Percentiles rank a stretch among this genome's conserved stretches.
phyloP scores from a whole-genome alignment of 1,140 invertebrate genomes.

The Panulirus ornatus region DNA sequence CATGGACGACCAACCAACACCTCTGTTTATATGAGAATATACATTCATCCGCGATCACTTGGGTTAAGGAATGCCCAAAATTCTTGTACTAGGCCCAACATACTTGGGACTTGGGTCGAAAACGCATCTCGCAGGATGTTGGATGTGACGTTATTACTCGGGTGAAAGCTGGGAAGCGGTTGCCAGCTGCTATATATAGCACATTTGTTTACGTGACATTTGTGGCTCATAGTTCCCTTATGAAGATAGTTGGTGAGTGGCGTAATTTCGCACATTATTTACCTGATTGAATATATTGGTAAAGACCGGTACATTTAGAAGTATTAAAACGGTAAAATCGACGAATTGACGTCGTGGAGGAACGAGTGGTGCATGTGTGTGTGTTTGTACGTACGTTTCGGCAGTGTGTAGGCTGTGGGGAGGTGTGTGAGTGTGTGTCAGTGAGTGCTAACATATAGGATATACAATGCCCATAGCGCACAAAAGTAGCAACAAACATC shows the following conservation, averaged over 20 bases:
- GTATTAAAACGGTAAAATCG: background rate
- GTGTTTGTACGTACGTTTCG: conserved; percentile 57
- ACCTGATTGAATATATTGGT: too few relatives aligned
- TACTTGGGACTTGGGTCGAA: background rate
- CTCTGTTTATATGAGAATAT: too few relatives aligned
- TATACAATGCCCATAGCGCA: conserved; percentile 69
- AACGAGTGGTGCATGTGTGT: conserved; percentile 38
- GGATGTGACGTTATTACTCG: conserved; percentile 59
- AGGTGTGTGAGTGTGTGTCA: conserved; percentile 62
- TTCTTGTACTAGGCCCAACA: too few relatives aligned
- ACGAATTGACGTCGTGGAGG: conserved; percentile 20
- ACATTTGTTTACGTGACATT: background rate
- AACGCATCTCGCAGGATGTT: conserved; percentile 51
- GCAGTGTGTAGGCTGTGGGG: conserved; percentile 59
- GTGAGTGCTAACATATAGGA: conserved; percentile 33
- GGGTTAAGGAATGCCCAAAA: background rate
- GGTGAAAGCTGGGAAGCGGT: conserved; percentile 51
- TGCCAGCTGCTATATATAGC: conserved; percentile 41
- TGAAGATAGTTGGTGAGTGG: too few relatives aligned
- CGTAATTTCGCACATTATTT: too few relatives aligned
- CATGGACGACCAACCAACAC: too few relatives aligned
- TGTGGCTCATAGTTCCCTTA: too few relatives aligned
- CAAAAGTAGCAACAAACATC: conserved; percentile 56
- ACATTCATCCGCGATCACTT: background rate
- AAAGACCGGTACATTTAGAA: too few relatives aligned